Evolutionary conservation across 2,888 invertebrate species (phyloP).

Genomic region (Oxystoma pomonae): DNA sequence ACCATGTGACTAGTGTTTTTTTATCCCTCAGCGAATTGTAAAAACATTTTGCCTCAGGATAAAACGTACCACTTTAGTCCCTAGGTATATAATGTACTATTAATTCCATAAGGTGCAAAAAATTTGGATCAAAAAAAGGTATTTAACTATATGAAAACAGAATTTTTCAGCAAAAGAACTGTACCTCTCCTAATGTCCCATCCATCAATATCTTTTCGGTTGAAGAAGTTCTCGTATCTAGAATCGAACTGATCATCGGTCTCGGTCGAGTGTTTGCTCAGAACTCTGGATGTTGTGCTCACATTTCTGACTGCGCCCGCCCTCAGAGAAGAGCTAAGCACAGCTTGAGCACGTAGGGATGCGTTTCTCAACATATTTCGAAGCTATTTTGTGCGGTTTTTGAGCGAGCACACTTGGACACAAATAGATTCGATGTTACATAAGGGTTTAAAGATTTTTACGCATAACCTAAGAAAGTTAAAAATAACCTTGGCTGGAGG

Average conservation of each 20-base stretch:
- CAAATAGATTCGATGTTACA: neutral
- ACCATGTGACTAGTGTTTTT: too few relatives aligned
- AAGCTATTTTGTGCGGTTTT: neutral
- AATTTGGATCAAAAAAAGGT: too few relatives aligned
- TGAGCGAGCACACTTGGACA: neutral
- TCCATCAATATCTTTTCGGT: constrained; percentile 81
- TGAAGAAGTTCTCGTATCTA: constrained; percentile 78
- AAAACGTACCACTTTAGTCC: too few relatives aligned
- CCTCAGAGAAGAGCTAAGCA: constrained; percentile 39
- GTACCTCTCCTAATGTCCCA: constrained; percentile 91
- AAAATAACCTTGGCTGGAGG: neutral
- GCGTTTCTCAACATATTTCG: constrained; percentile 52
- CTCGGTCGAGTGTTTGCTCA: constrained; percentile 54
- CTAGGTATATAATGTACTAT: too few relatives aligned
- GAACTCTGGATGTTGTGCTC: constrained; percentile 33
- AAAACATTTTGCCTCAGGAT: too few relatives aligned
- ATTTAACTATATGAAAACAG: too few relatives aligned
- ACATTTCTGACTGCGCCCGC: constrained; percentile 15
- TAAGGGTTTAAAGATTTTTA: neutral
- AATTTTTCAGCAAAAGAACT: too few relatives aligned
- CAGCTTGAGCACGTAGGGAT: constrained; percentile 46
- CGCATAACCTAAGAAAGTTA: neutral
- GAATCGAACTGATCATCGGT: constrained; percentile 83
- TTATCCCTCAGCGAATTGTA: too few relatives aligned
- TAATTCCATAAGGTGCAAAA: too few relatives aligned